phyloP scores from a whole-genome alignment of 2,797 vertebrate species.

The Centropyge bicolor region DNA sequence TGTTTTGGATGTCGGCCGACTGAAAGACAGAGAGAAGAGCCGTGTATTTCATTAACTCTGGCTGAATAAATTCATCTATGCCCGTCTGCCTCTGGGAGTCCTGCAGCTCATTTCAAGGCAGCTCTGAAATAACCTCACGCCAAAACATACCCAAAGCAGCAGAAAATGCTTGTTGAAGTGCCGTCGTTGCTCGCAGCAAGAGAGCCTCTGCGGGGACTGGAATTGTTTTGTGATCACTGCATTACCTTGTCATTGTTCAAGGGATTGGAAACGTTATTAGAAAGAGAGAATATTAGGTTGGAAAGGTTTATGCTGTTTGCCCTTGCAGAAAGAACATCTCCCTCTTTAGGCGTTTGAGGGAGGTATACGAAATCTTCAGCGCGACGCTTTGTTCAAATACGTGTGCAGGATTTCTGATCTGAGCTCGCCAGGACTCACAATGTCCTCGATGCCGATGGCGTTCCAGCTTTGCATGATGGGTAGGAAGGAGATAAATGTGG shows the following conservation, averaged over 20 bases:
- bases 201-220: conserved; percentile 60
- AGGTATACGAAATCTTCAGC: conserved; percentile 28
- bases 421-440: conserved; percentile 79
- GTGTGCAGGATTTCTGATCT: conserved; percentile 23
- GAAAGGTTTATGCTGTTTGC: conserved; percentile 44
- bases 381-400: conserved; percentile 6
- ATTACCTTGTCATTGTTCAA: conserved; percentile 64
- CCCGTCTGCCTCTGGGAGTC: conserved; percentile 57
- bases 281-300: conserved; percentile 63
- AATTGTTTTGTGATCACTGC: conserved; percentile 69
- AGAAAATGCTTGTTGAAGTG: conserved; percentile 58
- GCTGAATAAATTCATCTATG: conserved; percentile 63
- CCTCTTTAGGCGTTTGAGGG: conserved; percentile 37
- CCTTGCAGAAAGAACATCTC: conserved; percentile 37
- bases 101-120: conserved; percentile 56
- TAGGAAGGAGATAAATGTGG: conserved; percentile 89
- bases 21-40: conserved; percentile 32
- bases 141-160: conserved; percentile 60
- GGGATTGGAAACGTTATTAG: conserved; percentile 70
- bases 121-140: conserved; percentile 62
- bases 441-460: conserved; percentile 87
- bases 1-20: conserved; percentile 37
- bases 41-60: conserved; percentile 59
- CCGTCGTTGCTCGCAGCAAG: conserved; percentile 57
- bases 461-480: conserved; percentile 92